phyloP scores from a whole-genome alignment of 2,797 vertebrate species.

The Chiroxiphia lanceolata region DNA sequence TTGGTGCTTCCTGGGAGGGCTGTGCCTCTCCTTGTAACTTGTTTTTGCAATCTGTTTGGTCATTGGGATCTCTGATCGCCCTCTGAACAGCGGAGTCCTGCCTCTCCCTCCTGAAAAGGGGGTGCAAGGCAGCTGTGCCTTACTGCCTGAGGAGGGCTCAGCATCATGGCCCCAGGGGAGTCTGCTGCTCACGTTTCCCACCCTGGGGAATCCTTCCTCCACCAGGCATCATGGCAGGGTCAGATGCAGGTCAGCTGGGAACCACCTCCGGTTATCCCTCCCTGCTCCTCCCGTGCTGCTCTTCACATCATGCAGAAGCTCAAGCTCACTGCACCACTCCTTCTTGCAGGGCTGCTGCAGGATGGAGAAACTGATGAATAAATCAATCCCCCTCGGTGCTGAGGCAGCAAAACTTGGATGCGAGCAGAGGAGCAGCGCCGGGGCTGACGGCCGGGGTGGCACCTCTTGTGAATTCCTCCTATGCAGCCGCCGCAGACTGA shows the following conservation, averaged over 20 bases:
- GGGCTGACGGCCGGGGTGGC: neutral
- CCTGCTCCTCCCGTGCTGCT: neutral
- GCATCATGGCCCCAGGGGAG: rapidly evolving
- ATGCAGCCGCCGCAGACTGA: neutral
- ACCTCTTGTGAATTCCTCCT: slow-evolving; percentile 1
- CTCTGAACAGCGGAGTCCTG: neutral
- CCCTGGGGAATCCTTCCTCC: neutral
- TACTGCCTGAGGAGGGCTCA: neutral
- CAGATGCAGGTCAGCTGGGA: neutral
- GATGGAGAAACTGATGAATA: slow-evolving; percentile 54
- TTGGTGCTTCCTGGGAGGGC: neutral
- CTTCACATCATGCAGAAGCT: neutral
- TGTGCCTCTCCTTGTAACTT: neutral
- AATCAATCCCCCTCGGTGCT: slow-evolving; percentile 49
- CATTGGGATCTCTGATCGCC: rapidly evolving
- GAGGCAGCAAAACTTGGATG: slow-evolving; percentile 57
- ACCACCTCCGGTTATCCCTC: neutral
- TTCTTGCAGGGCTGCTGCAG: slow-evolving; percentile 23
- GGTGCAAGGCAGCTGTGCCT: neutral
- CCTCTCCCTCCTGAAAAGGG: neutral
- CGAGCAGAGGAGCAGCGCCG: neutral
- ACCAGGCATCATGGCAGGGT: neutral
- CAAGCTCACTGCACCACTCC: slow-evolving; percentile 20
- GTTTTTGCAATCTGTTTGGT: neutral
- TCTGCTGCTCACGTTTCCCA: neutral